Evolutionary conservation across 2,113 vertebrate genomes (phyloP), one percentile per base, ranked within the genome.

Genomic region (Thryonomys swinderianus): DNA sequence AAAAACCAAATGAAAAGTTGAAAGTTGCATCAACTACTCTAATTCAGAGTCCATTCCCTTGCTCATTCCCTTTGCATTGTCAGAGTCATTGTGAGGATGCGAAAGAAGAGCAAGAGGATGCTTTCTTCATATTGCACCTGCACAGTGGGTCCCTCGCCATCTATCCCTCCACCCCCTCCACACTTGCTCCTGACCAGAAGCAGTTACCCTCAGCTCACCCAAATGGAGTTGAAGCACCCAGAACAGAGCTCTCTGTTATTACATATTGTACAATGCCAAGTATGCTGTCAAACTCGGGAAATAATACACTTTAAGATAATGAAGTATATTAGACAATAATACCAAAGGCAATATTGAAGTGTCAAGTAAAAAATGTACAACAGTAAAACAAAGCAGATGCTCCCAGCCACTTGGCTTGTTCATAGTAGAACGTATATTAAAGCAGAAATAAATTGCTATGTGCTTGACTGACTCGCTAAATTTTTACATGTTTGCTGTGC

Each of bases 241-340:
- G 82, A 59, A 86, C 25, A 53, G 55, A 25, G 8, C 64, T 78
- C 81, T 69, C 57, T 82, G 61, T 48, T 79, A 57, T 57, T 61
- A 40, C 23, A 14, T 17, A 45, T 7, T 30, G 37, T 30, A 61
- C 16, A 34, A 53, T 42, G 51, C 86, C 92, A 88, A 74, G 73
- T 40, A 40, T 7, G 64, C 91, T 95, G 88, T 95, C 95, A 90
- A 59, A 89, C 30, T 83, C 67, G 23, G 76, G 84, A 95, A 93
- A 92, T 82, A 79, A 92, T 71, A 78, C 55, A 92, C 40, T 96
- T 86, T 96, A 93, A 86, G 92, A 93, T 92, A 96, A 98, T 96
- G 94, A 97, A 97, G 80, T 91, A 14, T 53, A 91, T 96, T 91
- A 94, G 95, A 92, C 90, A 96, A 95, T n/a, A 92, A 88, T 87